Base-by-base conservation (phyloP, 1,140 invertebrate species). In the Riptortus pedestris region DNA sequence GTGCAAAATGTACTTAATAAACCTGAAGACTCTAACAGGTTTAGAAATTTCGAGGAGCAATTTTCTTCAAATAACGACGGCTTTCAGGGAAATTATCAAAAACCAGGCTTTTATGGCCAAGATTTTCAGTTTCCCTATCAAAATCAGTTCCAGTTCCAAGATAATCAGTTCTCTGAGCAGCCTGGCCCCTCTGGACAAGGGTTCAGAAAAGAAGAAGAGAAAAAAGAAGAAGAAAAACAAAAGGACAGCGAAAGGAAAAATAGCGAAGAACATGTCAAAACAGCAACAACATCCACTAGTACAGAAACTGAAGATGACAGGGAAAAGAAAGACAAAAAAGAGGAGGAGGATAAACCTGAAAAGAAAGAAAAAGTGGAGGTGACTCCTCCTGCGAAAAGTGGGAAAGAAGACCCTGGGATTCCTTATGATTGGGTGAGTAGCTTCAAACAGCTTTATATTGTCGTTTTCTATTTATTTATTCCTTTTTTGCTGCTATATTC, bases 341-440 rank as follows among this genome's bases (percentile, higher is more conserved):
- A 72, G 64, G 74, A 75, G 64, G 73, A 74, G 69, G 73, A 77
- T 22, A 79, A 79, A 73, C 64, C 69, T 9, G 77, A 76, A 69
- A 69, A 74, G 59, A 28, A 68, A 5, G 73, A 74, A 20, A 65
- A 24, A 22, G 74, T 75, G 65, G 43, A 61, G 11, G 52, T 71
- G 2, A 72, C 72, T 62, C 64, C 68, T 1, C 31, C 31, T 38
- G 5, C 5, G 14, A 78, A 72, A 68, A 70, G 76, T 65, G 72
- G 73, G 0, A 85, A 85, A 72, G 84, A 85, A 71, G 85, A 87
- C 70, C 83, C 86, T 71, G 86, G 87, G 67, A 86, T 90, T 71
- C 86, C 87, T 5, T 90, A 90, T 69, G 87, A 90, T 70, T 91
- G 88, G 88, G 81, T 81, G 73, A 75, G 73, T 72, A 45, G 12